These are phyloP conservation scores for Andrena cerasifolii DNA, from an alignment of 1,140 invertebrate species.

Conservation along the genomic window DNA sequence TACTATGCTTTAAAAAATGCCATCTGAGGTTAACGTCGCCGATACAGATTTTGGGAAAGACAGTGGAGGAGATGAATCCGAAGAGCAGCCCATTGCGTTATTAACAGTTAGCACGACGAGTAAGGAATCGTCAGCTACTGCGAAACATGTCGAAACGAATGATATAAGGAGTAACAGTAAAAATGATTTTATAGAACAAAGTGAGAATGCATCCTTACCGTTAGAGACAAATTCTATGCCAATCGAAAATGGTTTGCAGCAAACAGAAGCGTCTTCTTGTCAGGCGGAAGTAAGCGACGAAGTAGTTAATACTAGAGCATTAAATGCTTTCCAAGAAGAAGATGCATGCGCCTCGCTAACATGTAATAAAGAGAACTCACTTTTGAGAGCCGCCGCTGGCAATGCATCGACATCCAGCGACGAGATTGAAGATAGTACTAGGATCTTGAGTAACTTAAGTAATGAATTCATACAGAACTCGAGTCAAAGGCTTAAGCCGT, in stretches of 20 bases:
- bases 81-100: constrained; percentile 56
- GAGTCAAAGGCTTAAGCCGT: constrained; percentile 29
- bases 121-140: constrained; percentile 48
- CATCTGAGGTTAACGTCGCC: constrained; percentile 69
- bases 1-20: constrained; percentile 70
- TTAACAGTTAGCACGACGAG: constrained; percentile 63
- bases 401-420: neutral
- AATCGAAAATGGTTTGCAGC: constrained; percentile 36
- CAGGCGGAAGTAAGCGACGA: constrained; percentile 19
- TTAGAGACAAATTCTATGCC: constrained; percentile 32
- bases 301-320: neutral
- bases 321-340: neutral
- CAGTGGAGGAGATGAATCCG: constrained; percentile 63
- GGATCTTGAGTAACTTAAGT: neutral
- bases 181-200: constrained; percentile 58
- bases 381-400: constrained; percentile 11
- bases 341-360: constrained; percentile 20
- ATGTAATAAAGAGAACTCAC: constrained; percentile 11
- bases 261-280: constrained; percentile 9
- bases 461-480: constrained; percentile 41
- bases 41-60: constrained; percentile 68
- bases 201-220: constrained; percentile 56
- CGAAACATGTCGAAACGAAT: constrained; percentile 60
- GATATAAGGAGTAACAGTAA: constrained; percentile 50
- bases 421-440: constrained; percentile 10